Conservation (phyloP, 2,113 vertebrate species). For the Poeciliopsis prolifica region DNA sequence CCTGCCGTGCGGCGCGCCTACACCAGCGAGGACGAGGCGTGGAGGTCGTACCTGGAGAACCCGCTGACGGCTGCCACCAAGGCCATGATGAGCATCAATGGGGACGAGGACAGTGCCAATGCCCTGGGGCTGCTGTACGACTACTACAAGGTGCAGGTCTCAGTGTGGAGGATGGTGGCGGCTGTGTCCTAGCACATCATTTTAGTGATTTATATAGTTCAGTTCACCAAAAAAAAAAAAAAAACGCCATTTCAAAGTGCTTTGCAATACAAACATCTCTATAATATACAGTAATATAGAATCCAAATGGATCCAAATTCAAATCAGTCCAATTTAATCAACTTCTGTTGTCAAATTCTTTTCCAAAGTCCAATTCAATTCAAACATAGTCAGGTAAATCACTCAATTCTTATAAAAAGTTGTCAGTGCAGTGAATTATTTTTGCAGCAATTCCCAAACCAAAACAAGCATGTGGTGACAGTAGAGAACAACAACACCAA, state of each 20-base stretch:
- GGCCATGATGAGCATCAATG: constrained; percentile 99
- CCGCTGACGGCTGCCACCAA: constrained; percentile 97
- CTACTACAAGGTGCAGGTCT: constrained; percentile 90
- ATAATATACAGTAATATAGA: background rate
- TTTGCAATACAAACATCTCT: background rate
- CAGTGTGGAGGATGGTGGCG: background rate
- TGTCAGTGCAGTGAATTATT: background rate
- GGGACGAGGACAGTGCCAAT: constrained; percentile 96
- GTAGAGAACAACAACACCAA: background rate
- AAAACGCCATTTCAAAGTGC: background rate
- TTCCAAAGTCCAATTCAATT: background rate
- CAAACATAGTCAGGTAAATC: background rate
- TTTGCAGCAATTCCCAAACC: background rate
- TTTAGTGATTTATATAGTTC: background rate
- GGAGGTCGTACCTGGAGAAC: constrained; percentile 97
- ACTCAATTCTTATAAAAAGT: background rate
- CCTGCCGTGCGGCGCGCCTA: constrained; percentile 89
- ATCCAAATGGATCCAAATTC: background rate
- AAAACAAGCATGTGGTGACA: background rate
- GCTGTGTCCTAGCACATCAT: background rate
- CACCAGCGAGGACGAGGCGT: constrained; percentile 98
- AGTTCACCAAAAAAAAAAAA: background rate
- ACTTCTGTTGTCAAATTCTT: background rate
- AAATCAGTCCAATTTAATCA: background rate
- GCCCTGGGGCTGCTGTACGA: constrained; percentile 96